These are phyloP conservation scores for Automeris io DNA, from an alignment of 2,888 invertebrate species.

Conservation along the genomic window DNA sequence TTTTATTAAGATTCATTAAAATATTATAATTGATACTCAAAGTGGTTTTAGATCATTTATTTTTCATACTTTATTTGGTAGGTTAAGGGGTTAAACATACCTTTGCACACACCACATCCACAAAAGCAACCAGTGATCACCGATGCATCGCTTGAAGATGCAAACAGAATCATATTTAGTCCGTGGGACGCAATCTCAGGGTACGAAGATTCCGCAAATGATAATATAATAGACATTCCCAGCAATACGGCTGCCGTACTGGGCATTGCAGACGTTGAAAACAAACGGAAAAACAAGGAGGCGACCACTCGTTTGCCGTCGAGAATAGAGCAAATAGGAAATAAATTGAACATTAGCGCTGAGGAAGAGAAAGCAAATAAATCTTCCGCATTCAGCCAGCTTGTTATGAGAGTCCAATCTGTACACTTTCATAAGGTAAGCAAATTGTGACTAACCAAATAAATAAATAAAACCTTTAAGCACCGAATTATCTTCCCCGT, in stretches of 20 bases:
- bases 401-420: constrained; percentile 68
- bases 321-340: constrained; percentile 53
- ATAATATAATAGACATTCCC: constrained; percentile 66
- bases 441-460: no score
- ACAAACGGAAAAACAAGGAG: constrained; percentile 54
- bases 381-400: constrained; percentile 68
- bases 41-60: not conserved
- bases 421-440: constrained; percentile 70
- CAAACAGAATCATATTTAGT: constrained; percentile 74
- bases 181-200: constrained; percentile 70
- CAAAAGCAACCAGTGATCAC: constrained; percentile 56
- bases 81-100: constrained; percentile 69
- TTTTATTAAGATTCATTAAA: no score
- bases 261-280: constrained; percentile 34
- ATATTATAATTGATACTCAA: no score
- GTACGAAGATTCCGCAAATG: constrained; percentile 62
- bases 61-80: constrained; percentile 22
- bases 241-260: constrained; percentile 48
- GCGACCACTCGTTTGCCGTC: constrained; percentile 36
- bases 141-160: constrained; percentile 68
- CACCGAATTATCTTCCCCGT: no score
- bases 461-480: no score
- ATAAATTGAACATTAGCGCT: constrained; percentile 63
- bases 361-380: constrained; percentile 72
- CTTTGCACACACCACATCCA: constrained; percentile 43